Evolutionary conservation across 2,888 invertebrate genomes (phyloP), one percentile per base, ranked within the genome.

Genomic region (Oscheius myriophilus): DNA sequence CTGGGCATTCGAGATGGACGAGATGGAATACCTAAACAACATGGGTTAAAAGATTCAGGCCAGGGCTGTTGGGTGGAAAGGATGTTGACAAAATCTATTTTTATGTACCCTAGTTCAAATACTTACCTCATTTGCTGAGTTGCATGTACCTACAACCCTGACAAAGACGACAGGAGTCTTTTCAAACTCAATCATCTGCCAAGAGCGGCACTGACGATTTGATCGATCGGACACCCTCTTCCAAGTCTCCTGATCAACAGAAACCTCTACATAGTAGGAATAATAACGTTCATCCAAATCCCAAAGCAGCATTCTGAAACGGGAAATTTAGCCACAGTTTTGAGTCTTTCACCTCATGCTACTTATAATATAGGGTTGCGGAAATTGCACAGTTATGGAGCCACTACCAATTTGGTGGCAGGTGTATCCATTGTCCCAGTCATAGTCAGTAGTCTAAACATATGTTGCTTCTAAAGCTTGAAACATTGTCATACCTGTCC

Each of bases 111-210:
- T n/a, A n/a, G n/a, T n/a, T n/a, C 12, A 14, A 39, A 16, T 6
- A 16, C 6, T 25, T 33, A 84, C 85, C 72, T 85, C 85, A 72
- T 85, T 85, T 25, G 82, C 96, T 16, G 97, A 95, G 88, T 98
- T 98, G 84, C 93, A 92, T 0, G 96, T 96, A 72, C 98, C 98
- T 61, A 95, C 93, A 81, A 98, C 95, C 71, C 93, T 91, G 75
- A 98, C 93, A 86, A 94, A 96, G 4, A 95, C 93, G 45, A 96
- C 92, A 0, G 95, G 93, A 55, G 93, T 90, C 18, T 92, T 91
- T 0, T 91, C 89, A 89, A 97, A 97, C 64, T 90, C 90, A 54
- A 96, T 91, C 68, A 92, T 92, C 88, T 98, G 97, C 97, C 97
- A 98, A 0, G 96, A 96, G 83, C 93, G 89, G 90, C 94, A 95